These are phyloP conservation scores for Drosophila kanekoi DNA, from an alignment of 2,888 invertebrate species.

Conservation along the genomic window DNA sequence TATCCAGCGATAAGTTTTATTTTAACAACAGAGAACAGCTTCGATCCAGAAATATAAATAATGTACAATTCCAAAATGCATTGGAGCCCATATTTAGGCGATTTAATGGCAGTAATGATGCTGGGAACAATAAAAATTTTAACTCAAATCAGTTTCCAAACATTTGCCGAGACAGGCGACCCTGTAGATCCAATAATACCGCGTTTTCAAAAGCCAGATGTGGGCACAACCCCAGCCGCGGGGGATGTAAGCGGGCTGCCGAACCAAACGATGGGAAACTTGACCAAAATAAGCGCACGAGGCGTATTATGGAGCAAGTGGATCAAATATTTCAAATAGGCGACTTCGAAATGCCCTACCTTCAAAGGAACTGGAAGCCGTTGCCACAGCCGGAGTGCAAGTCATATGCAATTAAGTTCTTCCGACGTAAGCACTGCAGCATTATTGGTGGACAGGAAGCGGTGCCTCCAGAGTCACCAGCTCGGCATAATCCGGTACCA, in stretches of 20 bases:
- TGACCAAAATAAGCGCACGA: neutral
- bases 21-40: neutral
- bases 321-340: slow-evolving; percentile 28
- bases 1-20: neutral
- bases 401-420: slow-evolving; percentile 41
- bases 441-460: neutral
- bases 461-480: neutral
- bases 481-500: fast-evolving
- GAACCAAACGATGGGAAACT: too few relatives aligned
- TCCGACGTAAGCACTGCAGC: slow-evolving; percentile 13
- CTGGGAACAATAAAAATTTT: neutral
- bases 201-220: neutral
- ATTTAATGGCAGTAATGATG: neutral
- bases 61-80: neutral
- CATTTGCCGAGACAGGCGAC: neutral
- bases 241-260: neutral
- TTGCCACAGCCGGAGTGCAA: slow-evolving; percentile 38
- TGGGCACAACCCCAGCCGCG: too few relatives aligned
- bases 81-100: too few relatives aligned
- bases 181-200: too few relatives aligned
- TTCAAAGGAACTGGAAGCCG: fast-evolving
- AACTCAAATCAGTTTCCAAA: neutral
- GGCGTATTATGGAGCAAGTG: neutral
- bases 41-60: neutral
- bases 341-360: slow-evolving; percentile 27